Evolutionary conservation across 2,113 vertebrate species (phyloP), one percentile per base, ranked within the genome.

Genomic region (Athene cunicularia): DNA sequence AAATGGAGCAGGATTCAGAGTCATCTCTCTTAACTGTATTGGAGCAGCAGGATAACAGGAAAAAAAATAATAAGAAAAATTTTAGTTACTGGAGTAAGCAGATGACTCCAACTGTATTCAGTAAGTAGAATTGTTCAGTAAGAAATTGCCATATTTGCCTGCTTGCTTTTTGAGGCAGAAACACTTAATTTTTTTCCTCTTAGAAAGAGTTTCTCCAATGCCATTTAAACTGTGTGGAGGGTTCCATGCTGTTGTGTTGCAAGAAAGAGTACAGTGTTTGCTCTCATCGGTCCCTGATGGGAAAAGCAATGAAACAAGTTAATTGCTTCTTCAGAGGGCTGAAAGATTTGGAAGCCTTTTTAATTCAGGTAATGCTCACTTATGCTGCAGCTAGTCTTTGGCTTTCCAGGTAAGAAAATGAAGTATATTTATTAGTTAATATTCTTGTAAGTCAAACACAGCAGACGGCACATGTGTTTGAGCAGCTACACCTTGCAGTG

Each of bases 31-130:
- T 89, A 96, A 93, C 88, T 81, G 80, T 68, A 87, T 21, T 91
- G 88, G 76, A 93, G 58, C 91, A 97, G 94, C 64, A 62, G 97
- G 83, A 67, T 91, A 95, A 84, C 72, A 87, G 91, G 72, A 95
- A 92, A 81, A 87, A 95, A 94, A 79, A 30, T 52, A 79, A 77
- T 88, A 71, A 79, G 74, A 86, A 66, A 45, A 37, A 4, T 13
- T 43, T 85, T 88, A 79, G 72, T 87, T 92, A 89, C 68, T 94
- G 59, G 56, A 81, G 72, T 90, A 90, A 95, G 55, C 63, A 94
- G 86, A 87, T 92, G 56, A 95, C 60, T 88, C 39, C 33, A 71
- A 32, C 39, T 84, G 52, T 32, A 56, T 60, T 75, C 55, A 47
- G 39, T 59, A 86, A 94, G 56, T 86, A 81, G 59, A 92, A 89